phyloP scores from a whole-genome alignment of 2,888 invertebrate genomes.

The Hirudinaria manillensis region DNA sequence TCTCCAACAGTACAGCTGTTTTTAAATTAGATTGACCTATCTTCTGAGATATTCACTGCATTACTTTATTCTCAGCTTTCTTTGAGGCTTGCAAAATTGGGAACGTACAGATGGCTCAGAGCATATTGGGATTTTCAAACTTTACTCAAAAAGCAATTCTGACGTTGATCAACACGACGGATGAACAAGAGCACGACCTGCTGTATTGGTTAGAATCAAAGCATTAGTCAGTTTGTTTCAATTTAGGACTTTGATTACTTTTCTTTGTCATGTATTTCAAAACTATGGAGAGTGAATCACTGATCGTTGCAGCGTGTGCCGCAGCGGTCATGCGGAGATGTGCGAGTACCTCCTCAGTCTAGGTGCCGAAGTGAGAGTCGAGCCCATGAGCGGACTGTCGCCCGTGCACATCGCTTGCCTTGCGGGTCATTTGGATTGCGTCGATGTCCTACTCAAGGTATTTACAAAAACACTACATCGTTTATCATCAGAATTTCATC shows the following conservation, averaged over 20 bases:
- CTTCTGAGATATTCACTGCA: neutral
- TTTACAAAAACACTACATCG: neutral
- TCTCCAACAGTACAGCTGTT: too few relatives aligned
- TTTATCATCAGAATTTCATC: neutral
- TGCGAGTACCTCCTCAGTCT: slow-evolving; percentile 71
- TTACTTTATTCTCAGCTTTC: slow-evolving; percentile 7
- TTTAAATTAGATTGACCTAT: too few relatives aligned
- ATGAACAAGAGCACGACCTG: slow-evolving; percentile 29
- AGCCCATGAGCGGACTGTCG: slow-evolving; percentile 83
- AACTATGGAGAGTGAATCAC: neutral
- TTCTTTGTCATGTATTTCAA: too few relatives aligned
- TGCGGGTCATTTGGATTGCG: slow-evolving; percentile 74
- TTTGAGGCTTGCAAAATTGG: slow-evolving; percentile 17
- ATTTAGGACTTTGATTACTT: too few relatives aligned
- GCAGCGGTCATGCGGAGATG: slow-evolving; percentile 73
- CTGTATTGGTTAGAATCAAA: slow-evolving; percentile 14
- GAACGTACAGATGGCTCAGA: neutral
- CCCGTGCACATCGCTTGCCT: slow-evolving; percentile 85
- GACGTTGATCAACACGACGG: neutral
- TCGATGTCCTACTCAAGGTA: slow-evolving; percentile 66
- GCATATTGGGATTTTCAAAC: neutral
- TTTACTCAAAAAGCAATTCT: slow-evolving; percentile 9
- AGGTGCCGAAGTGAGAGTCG: slow-evolving; percentile 80
- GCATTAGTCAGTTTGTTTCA: too few relatives aligned
- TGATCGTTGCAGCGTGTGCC: slow-evolving; percentile 66